A percentile compares a stretch with the other conserved stretches of the same genome.
phyloP scores from a whole-genome alignment of 2,888 invertebrate species.

The Copidosoma aretas region DNA sequence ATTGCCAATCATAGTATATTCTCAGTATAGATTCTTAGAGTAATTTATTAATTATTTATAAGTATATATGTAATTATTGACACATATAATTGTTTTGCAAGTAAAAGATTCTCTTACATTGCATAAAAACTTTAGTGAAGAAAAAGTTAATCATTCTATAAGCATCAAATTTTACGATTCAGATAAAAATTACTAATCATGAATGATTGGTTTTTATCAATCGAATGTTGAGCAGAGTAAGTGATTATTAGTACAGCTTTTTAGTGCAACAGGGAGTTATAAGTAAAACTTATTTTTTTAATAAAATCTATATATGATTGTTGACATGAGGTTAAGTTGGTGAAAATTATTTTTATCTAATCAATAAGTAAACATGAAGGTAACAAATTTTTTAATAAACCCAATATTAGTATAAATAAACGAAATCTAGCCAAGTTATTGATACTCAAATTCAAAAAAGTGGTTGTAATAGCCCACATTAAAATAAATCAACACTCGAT shows the following conservation, averaged over 20 bases:
- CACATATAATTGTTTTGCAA: neutral
- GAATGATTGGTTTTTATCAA: slow-evolving; percentile 2
- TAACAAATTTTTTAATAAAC: too few relatives aligned
- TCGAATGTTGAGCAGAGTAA: slow-evolving; percentile 4
- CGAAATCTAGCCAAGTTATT: slow-evolving; percentile 15
- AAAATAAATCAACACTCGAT: slow-evolving; percentile 4
- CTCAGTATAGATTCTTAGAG: slow-evolving; percentile 1
- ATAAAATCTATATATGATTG: slow-evolving; percentile 6
- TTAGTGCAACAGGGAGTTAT: slow-evolving; percentile 1
- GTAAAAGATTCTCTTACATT: slow-evolving; percentile 1
- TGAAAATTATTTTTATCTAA: slow-evolving; percentile 25
- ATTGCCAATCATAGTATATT: slow-evolving; percentile 2
- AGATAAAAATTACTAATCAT: slow-evolving; percentile 9
- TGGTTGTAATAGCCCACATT: slow-evolving; percentile 1
- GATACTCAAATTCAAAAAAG: slow-evolving; percentile 13
- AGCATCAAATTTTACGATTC: slow-evolving; percentile 12
- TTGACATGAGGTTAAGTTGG: slow-evolving; percentile 12
- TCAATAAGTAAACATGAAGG: neutral
- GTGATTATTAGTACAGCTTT: neutral
- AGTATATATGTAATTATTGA: neutral
- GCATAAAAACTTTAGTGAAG: slow-evolving; percentile 10
- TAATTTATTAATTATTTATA: neutral
- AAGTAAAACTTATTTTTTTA: slow-evolving; percentile 9
- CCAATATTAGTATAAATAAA: slow-evolving; percentile 2
- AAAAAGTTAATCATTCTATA: slow-evolving; percentile 12